Evolutionary conservation across 2,113 vertebrate genomes (phyloP).

Genomic region (Reinhardtius hippoglossoides): DNA sequence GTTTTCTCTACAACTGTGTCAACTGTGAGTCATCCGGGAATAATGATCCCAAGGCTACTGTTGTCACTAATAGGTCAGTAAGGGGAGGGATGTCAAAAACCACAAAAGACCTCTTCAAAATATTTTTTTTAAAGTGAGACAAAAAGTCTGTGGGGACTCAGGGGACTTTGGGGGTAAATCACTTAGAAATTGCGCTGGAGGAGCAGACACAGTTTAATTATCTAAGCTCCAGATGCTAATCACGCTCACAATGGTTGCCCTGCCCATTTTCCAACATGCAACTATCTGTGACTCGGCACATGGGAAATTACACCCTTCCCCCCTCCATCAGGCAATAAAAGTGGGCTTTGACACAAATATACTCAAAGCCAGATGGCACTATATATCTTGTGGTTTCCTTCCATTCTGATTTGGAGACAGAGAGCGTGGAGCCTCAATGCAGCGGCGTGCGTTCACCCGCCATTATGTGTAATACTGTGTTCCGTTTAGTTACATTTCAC

Average conservation of each 20-base stretch:
- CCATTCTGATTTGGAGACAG: constrained; percentile 60
- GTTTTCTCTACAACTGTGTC: constrained; percentile 22
- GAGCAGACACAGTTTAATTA: constrained; percentile 74
- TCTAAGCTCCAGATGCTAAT: constrained; percentile 75
- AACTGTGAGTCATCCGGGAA: constrained; percentile 8
- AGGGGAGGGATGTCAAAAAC: constrained; percentile 23
- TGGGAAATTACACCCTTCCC: constrained; percentile 73
- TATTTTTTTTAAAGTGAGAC: not conserved
- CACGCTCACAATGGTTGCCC: constrained; percentile 68
- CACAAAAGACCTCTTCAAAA: constrained; percentile 5
- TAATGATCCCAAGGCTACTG: constrained; percentile 20
- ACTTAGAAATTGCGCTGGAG: constrained; percentile 34
- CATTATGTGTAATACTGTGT: constrained; percentile 41
- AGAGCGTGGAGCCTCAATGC: constrained; percentile 39
- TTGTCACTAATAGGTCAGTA: not conserved
- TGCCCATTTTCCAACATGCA: constrained; percentile 72
- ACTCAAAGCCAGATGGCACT: constrained; percentile 74
- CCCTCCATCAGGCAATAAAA: constrained; percentile 76
- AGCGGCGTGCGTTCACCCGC: constrained; percentile 26
- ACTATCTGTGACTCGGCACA: constrained; percentile 72
- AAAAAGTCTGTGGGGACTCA: not conserved
- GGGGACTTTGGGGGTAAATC: constrained; percentile 41
- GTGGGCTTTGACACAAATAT: constrained; percentile 76
- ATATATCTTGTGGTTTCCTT: constrained; percentile 74
- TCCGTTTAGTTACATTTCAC: constrained; percentile 65